phyloP scores from a whole-genome alignment of 2,888 invertebrate genomes.

The Druceiella hillmani region DNA sequence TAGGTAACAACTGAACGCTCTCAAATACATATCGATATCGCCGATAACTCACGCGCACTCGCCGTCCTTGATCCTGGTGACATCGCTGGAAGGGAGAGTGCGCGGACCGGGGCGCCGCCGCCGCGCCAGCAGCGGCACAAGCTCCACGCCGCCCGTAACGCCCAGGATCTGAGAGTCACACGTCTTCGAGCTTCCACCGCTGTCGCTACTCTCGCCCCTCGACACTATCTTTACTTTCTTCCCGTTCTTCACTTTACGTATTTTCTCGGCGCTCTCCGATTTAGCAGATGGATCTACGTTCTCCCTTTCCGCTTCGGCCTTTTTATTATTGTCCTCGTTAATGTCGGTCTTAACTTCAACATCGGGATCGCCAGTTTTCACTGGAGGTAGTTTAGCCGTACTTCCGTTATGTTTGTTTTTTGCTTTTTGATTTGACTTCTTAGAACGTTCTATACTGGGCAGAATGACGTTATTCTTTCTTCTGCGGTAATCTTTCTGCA shows the following conservation, averaged over 20 bases:
- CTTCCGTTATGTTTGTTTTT: too few species aligned
- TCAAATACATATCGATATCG: neutral
- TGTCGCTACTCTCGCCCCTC: constrained; percentile 25
- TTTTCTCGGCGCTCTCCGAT: too few species aligned
- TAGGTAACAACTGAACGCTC: too few species aligned
- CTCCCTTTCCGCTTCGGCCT: constrained; percentile 1
- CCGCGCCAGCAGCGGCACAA: constrained; percentile 69
- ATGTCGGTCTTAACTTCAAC: neutral
- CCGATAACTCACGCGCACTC: constrained; percentile 38
- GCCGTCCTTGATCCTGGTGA: constrained; percentile 42
- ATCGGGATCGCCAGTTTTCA: too few species aligned
- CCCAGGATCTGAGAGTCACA: constrained; percentile 39
- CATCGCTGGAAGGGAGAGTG: constrained; percentile 44
- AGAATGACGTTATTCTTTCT: too few species aligned
- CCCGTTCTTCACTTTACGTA: constrained; percentile 37
- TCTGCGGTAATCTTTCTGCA: too few species aligned
- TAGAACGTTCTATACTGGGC: too few species aligned
- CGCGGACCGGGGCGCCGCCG: constrained; percentile 51
- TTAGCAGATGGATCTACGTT: neutral
- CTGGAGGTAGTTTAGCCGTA: too few species aligned
- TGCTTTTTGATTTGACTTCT: too few species aligned
- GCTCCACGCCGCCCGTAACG: constrained; percentile 64
- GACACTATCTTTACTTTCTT: constrained; percentile 32
- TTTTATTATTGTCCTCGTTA: neutral
- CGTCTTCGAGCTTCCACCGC: constrained; percentile 31